These are phyloP conservation scores for Cotesia congregata DNA, from an alignment of 2,888 invertebrate genomes.

Conservation along the genomic window DNA sequence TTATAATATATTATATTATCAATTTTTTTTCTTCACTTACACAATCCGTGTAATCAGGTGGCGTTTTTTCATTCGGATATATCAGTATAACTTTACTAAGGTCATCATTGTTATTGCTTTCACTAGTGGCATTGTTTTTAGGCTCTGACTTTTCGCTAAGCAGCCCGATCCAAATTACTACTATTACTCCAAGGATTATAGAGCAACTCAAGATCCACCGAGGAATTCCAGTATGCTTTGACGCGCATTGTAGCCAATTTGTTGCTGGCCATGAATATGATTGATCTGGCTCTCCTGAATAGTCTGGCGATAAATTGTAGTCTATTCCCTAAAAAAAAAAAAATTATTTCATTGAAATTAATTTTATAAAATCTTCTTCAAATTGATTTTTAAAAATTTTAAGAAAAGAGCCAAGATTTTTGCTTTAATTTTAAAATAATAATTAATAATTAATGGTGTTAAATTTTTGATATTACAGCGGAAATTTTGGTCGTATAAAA, in stretches of 20 bases:
- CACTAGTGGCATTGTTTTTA: not conserved
- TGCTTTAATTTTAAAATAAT: too few relatives aligned
- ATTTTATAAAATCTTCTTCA: too few relatives aligned
- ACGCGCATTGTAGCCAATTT: conserved; percentile 59
- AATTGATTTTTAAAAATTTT: too few relatives aligned
- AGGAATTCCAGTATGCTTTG: conserved; percentile 56
- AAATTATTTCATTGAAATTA: not conserved
- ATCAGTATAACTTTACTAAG: not conserved
- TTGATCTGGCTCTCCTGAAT: conserved; percentile 60
- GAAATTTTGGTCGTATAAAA: too few relatives aligned
- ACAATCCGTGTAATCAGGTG: conserved; percentile 1
- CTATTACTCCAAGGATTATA: conserved; percentile 52
- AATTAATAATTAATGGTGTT: too few relatives aligned
- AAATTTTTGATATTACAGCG: too few relatives aligned
- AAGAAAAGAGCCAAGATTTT: too few relatives aligned
- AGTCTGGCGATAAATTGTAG: conserved; percentile 61
- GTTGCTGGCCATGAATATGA: conserved; percentile 55
- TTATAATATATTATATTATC: not conserved
- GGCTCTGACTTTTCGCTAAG: conserved; percentile 50
- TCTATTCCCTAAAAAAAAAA: conserved; percentile 56
- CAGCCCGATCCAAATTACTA: conserved; percentile 51
- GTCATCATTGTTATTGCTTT: conserved; percentile 4
- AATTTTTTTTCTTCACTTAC: conserved; percentile 4
- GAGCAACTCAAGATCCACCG: conserved; percentile 49
- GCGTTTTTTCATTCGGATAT: conserved; percentile 11